Base-by-base conservation (phyloP, 2,888 invertebrate genomes). In the Dendrolimus houi region DNA sequence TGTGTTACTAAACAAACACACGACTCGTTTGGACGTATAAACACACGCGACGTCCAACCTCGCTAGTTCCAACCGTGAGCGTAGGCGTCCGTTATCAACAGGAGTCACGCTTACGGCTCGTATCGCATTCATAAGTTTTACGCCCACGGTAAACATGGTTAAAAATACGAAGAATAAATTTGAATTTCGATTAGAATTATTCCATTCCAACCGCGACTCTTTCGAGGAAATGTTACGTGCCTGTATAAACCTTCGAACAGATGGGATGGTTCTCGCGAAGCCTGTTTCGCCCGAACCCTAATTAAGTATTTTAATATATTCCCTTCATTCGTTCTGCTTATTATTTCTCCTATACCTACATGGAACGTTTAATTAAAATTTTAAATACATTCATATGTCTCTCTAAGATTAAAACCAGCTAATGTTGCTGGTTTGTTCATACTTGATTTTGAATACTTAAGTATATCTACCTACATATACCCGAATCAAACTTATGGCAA, bases 301-400 rank as follows among this genome's bases (percentile, higher is more conserved):
- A 87, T 87, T 87, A 85, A 79, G 76, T 85, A 85, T 86, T 83
- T 84, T 83, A 85, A 86, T 85, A 77, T 84, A 85, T 84, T 83
- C 80, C 65, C 74, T 72, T 70, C 77, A 79, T 79, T 74, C 75
- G 68, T 74, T 79, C 69, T 71, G 67, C 67, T 74, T 77, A 78
- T 74, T 69, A 73, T 70, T 70, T 71, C 63, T 66, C 56, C 58
- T 63, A 62, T 65, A 64, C 62, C 66, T 66, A 69, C 69, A 68
- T 63, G 66, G 70, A 70, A 74, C 71, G 64, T 72, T 70, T 74
- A 78, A 75, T 77, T 77, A 71, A 72, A 76, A 70, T 67, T 59
- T 68, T 64, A 66, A 55, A 52, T 59, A 55, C 55, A 59, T 57
- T 56, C 56, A 57, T 56, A 57, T 59, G 56, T 57, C 12, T 9